Percentiles rank a stretch among this genome's conserved stretches.
phyloP scores from a whole-genome alignment of 2,113 vertebrate species.

The Cinclus cinclus region DNA sequence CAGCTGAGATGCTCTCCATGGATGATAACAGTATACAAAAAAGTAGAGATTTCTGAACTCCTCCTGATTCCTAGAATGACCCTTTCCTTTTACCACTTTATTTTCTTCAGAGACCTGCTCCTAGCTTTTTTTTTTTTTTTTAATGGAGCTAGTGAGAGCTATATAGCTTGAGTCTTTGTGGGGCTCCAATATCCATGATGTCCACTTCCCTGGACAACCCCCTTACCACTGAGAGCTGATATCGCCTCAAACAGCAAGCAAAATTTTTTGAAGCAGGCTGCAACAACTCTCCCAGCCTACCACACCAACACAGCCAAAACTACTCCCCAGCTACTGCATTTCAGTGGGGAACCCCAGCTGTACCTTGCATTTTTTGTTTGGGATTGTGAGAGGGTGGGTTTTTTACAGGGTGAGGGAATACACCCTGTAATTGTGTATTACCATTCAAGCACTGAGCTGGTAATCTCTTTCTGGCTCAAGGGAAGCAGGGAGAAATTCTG shows the following conservation, averaged over 20 bases:
- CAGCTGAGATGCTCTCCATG: neutral
- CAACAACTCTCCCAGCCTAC: neutral
- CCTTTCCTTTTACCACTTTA: neutral
- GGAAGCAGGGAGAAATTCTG: conserved; percentile 19
- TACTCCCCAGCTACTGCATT: neutral
- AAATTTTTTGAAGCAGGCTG: neutral
- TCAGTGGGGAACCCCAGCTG: neutral
- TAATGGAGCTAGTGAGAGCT: neutral
- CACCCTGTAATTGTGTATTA: neutral
- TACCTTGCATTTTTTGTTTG: neutral
- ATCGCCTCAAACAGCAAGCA: neutral
- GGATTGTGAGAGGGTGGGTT: neutral
- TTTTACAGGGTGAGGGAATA: neutral
- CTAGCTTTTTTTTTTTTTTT: neutral
- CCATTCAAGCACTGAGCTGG: neutral
- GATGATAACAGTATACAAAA: neutral
- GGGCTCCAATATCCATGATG: neutral
- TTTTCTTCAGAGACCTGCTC: neutral
- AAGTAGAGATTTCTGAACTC: neutral
- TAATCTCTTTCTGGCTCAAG: neutral
- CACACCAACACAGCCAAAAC: neutral
- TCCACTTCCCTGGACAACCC: neutral
- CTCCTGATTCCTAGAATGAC: neutral
- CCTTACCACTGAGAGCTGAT: neutral
- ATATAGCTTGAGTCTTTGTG: neutral